These are phyloP conservation scores for Neogale vison DNA, from an alignment of 2,113 vertebrate genomes.

Conservation along the genomic window DNA sequence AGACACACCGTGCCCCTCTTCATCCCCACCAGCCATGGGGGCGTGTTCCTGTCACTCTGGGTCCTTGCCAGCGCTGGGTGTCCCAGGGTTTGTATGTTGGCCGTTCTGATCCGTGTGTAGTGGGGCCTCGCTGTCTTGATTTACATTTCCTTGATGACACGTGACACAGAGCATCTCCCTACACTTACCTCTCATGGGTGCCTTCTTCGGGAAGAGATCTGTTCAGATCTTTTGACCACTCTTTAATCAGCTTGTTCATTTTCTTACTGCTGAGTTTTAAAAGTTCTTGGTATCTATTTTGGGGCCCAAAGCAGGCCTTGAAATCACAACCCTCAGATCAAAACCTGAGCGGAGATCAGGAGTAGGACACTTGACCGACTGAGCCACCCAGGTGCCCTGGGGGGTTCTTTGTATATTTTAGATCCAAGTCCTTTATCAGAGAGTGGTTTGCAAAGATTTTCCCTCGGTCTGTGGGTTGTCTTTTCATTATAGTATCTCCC, in stretches of 20 bases:
- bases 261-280: background rate
- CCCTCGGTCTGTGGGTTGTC: background rate
- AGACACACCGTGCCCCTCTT: background rate
- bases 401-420: background rate
- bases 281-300: background rate
- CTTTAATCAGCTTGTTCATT: background rate
- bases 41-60: background rate
- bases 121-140: background rate
- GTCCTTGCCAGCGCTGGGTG: rapidly evolving
- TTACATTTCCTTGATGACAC: background rate
- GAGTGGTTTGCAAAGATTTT: background rate
- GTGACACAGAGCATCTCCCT: background rate
- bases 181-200: background rate
- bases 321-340: background rate
- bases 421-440: background rate
- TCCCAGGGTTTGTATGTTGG: background rate
- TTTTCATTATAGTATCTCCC: background rate
- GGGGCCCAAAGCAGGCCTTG: background rate
- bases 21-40: background rate
- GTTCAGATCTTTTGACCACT: background rate
- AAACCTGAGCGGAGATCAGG: background rate
- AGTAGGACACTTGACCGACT: background rate
- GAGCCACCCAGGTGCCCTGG: background rate
- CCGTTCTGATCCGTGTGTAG: background rate
- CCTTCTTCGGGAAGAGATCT: background rate